Conservation (phyloP, 2,888 invertebrate species). For the Cylloceria caligata region DNA sequence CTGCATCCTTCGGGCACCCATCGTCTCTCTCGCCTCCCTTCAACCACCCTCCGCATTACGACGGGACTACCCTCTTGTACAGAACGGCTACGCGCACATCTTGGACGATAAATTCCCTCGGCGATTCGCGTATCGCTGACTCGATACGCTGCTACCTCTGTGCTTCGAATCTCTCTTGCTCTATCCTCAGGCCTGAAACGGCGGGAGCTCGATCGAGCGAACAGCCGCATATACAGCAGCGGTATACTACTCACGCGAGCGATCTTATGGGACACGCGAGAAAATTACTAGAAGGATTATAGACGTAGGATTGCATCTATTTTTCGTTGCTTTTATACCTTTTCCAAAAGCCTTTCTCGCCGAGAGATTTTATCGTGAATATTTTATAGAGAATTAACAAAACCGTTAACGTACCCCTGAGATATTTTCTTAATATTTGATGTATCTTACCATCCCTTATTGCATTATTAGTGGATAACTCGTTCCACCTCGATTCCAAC, state of each 20-base stretch:
- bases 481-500: constrained; percentile 29
- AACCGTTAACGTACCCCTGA: background rate
- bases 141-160: constrained; percentile 66
- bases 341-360: background rate
- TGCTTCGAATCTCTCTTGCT: constrained; percentile 22
- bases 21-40: constrained; percentile 32
- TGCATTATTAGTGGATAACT: constrained; percentile 12
- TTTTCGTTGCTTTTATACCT: constrained; percentile 12
- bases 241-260: constrained; percentile 15
- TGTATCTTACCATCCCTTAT: background rate
- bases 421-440: constrained; percentile 41
- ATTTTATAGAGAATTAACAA: constrained; percentile 1
- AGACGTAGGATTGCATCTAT: constrained; percentile 22
- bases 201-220: constrained; percentile 66
- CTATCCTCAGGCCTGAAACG: constrained; percentile 51
- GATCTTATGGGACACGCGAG: constrained; percentile 30
- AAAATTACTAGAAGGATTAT: constrained; percentile 21
- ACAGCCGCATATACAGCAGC: constrained; percentile 40
- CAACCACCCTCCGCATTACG: constrained; percentile 49
- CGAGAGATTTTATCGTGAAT: constrained; percentile 2
- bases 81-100: constrained; percentile 62
- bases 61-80: constrained; percentile 73
- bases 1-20: constrained; percentile 47
- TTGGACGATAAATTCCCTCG: constrained; percentile 80
- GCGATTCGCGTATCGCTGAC: constrained; percentile 79